Percentiles rank a stretch among this genome's conserved stretches.
phyloP scores from a whole-genome alignment of 2,888 invertebrate species.

The Rotaria socialis region DNA sequence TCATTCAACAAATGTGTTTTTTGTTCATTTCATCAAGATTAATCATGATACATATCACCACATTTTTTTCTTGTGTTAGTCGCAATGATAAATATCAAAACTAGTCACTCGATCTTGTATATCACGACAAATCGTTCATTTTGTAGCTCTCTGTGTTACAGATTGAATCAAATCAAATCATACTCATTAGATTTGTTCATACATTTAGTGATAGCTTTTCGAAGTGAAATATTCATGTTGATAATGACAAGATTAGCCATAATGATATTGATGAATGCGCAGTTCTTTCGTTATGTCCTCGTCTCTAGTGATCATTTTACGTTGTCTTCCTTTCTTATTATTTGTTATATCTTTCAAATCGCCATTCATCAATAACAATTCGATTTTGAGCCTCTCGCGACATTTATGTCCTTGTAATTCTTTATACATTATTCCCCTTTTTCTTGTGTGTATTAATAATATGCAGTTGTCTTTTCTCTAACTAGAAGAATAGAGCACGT shows the following conservation, averaged over 20 bases:
- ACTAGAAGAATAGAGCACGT: not conserved
- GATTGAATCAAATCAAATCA: not conserved
- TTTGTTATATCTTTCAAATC: not conserved
- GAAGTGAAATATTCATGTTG: constrained; percentile 18
- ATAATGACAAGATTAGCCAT: not conserved
- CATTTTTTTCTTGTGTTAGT: not conserved
- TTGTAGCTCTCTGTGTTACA: not conserved
- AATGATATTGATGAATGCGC: not conserved
- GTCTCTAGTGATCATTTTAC: not conserved
- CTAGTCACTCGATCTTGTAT: not conserved
- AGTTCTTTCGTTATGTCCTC: not conserved
- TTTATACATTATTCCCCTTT: not conserved
- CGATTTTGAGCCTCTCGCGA: not conserved
- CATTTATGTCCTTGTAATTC: not conserved
- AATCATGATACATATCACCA: constrained; percentile 9
- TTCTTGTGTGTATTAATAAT: not conserved
- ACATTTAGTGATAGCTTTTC: not conserved
- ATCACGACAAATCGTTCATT: not conserved
- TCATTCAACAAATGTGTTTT: not conserved
- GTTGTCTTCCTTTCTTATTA: not conserved
- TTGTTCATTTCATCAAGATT: not conserved
- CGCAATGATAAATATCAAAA: not conserved
- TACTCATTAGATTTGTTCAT: constrained; percentile 6
- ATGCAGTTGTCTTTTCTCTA: constrained; percentile 2
- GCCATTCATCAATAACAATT: not conserved